Conservation (phyloP, 2,113 vertebrate species). For the Vombatus ursinus region DNA sequence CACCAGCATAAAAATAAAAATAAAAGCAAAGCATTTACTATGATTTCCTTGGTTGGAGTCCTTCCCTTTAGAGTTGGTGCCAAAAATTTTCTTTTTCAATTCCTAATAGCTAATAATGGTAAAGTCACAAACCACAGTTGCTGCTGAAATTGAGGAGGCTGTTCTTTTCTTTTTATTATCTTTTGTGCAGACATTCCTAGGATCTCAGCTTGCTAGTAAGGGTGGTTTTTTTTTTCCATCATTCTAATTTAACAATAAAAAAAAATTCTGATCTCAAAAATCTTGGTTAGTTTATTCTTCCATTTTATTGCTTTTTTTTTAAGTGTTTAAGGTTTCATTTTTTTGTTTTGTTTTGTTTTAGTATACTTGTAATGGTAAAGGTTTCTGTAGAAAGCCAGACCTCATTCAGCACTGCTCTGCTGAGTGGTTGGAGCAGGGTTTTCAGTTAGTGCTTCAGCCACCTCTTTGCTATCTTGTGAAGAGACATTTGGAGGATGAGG, state of each 20-base stretch:
- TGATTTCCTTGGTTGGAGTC: conserved; percentile 79
- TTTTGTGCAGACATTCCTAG: conserved; percentile 75
- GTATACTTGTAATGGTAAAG: conserved; percentile 79
- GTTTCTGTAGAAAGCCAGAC: conserved; percentile 74
- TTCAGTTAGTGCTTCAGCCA: conserved; percentile 82
- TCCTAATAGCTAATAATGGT: conserved; percentile 80
- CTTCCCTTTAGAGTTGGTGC: conserved; percentile 61
- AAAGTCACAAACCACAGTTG: conserved; percentile 78
- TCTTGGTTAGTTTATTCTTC: conserved; percentile 69
- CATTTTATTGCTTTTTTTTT: conserved; percentile 86
- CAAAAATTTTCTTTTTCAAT: conserved; percentile 79
- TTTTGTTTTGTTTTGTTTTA: conserved; percentile 41
- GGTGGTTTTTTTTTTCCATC: not conserved
- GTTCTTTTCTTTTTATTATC: conserved; percentile 61
- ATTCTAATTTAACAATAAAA: conserved; percentile 62
- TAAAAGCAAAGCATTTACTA: too few relatives aligned
- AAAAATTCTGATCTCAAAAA: conserved; percentile 72
- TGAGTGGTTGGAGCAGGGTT: conserved; percentile 82
- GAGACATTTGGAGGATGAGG: too few relatives aligned
- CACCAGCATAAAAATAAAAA: too few relatives aligned
- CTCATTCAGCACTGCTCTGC: conserved; percentile 84
- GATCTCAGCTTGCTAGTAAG: conserved; percentile 72
- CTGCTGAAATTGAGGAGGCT: conserved; percentile 78
- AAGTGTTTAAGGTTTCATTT: conserved; percentile 8
- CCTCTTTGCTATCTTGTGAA: conserved; percentile 49